Evolutionary conservation across 2,797 vertebrate genomes (phyloP).

Genomic region (Acanthiza pusilla): DNA sequence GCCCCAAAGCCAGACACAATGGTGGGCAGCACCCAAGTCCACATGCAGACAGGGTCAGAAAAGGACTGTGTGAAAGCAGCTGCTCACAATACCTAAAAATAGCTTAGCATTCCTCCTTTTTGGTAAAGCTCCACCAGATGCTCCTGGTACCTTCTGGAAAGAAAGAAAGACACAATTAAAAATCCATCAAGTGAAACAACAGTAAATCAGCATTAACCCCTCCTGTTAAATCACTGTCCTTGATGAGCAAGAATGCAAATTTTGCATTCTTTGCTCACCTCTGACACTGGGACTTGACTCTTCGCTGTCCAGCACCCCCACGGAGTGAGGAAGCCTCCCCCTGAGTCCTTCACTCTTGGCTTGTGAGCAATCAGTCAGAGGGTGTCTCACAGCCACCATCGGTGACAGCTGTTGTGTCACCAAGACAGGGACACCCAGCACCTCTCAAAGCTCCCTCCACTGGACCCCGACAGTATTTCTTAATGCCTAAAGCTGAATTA

Average conservation of each 20-base stretch:
- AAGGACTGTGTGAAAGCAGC: constrained; percentile 36
- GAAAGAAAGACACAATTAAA: constrained; percentile 66
- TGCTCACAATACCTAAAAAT: constrained; percentile 88
- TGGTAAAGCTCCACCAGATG: constrained; percentile 89
- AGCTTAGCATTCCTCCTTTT: constrained; percentile 92
- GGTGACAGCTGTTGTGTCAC: neutral
- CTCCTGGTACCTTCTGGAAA: constrained; percentile 92
- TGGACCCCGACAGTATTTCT: neutral
- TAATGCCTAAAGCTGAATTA: neutral
- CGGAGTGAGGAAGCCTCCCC: neutral
- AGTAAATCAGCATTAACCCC: neutral
- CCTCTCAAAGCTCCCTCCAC: neutral
- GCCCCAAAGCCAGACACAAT: neutral
- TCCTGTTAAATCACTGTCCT: neutral
- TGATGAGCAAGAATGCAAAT: neutral
- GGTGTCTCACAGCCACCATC: neutral
- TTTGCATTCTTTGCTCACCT: neutral
- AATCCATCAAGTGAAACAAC: neutral
- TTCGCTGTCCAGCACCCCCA: neutral
- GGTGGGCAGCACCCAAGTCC: neutral
- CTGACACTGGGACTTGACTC: neutral
- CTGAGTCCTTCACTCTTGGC: neutral
- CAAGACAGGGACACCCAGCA: neutral
- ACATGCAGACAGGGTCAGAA: constrained; percentile 17
- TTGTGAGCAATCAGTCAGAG: neutral